Percentiles rank a stretch among this genome's conserved stretches.
Evolutionary conservation across 64 coral and sea anemone genomes (phyloP).

Genomic region (Pachyseris speciosa): DNA sequence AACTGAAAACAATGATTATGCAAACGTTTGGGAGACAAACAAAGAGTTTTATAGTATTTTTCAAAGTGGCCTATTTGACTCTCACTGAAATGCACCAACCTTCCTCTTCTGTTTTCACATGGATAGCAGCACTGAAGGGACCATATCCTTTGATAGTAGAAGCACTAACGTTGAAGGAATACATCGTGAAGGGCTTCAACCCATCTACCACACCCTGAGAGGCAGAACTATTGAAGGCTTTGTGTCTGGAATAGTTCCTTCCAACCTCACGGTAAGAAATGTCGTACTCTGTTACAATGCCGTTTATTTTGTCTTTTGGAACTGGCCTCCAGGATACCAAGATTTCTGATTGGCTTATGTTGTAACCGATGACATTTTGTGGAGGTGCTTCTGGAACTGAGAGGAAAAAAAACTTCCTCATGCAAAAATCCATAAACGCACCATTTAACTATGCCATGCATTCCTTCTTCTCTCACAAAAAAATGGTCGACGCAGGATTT

Average conservation of each 20-base stretch:
- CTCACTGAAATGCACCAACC: constrained; percentile 12
- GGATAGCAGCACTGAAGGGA: neutral
- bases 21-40: too few species aligned
- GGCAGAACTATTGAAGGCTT: neutral
- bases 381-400: constrained; percentile 76
- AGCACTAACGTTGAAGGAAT: neutral
- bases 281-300: constrained; percentile 67
- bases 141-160: constrained; percentile 50
- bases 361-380: constrained; percentile 53
- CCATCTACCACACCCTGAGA: neutral
- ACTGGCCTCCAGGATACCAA: constrained; percentile 53
- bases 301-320: constrained; percentile 56
- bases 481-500: too few species aligned
- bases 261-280: neutral
- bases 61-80: too few species aligned
- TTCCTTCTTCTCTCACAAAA: too few species aligned
- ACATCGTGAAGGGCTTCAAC: constrained; percentile 29
- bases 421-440: too few species aligned
- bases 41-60: too few species aligned
- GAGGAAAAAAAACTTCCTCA: too few species aligned
- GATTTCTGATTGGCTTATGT: constrained; percentile 73
- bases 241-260: neutral
- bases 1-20: too few species aligned
- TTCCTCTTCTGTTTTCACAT: constrained; percentile 54
- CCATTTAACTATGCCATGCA: too few species aligned